These are phyloP conservation scores for Pemphigus obesinymphae DNA, from an alignment of 1,140 invertebrate genomes.

Conservation along the genomic window DNA sequence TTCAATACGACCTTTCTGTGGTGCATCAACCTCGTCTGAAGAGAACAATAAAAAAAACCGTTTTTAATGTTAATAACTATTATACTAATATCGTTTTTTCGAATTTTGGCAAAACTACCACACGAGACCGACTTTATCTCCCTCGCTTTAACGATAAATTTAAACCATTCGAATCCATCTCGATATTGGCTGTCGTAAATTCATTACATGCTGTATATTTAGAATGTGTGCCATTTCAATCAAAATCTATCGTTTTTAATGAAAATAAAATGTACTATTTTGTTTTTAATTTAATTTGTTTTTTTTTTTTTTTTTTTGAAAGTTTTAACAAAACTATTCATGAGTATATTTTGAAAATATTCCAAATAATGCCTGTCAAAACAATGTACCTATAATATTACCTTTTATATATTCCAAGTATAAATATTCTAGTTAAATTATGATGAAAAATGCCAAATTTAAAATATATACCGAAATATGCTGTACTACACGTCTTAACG, in stretches of 20 bases:
- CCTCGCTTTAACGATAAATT: not conserved
- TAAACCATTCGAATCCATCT: not conserved
- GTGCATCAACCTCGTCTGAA: not conserved
- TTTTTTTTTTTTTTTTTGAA: not conserved
- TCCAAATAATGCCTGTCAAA: not conserved
- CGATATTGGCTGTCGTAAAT: not conserved
- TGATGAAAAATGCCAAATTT: too few relatives aligned
- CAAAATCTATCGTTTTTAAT: not conserved
- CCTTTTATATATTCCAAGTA: too few relatives aligned
- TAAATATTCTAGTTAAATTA: too few relatives aligned
- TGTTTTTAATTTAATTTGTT: not conserved
- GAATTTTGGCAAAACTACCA: conserved; percentile 16
- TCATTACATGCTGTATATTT: not conserved
- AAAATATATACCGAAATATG: too few relatives aligned
- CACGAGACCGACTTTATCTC: not conserved
- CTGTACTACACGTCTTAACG: too few relatives aligned
- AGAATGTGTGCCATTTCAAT: not conserved
- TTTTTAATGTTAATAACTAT: not conserved
- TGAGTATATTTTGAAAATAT: not conserved
- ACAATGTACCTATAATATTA: too few relatives aligned
- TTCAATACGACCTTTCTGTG: conserved; percentile 20
- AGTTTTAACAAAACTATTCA: not conserved
- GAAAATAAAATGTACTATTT: not conserved
- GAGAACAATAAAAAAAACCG: not conserved
- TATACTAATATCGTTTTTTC: not conserved